These are phyloP conservation scores for Apamea epomidion DNA, from an alignment of 2,888 invertebrate genomes.

Conservation along the genomic window DNA sequence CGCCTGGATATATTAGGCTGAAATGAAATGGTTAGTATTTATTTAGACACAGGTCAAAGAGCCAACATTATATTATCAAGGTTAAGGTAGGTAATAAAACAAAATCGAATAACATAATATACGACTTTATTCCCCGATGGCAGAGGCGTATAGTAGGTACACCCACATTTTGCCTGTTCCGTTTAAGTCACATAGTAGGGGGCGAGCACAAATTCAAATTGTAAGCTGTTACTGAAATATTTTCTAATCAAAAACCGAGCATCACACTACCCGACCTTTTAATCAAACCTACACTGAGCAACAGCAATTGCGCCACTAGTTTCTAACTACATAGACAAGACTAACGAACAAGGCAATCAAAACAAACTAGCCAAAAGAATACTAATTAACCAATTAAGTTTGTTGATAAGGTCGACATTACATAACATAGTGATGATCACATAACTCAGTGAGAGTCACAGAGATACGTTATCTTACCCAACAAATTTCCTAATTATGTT, in stretches of 20 bases:
- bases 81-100: neutral
- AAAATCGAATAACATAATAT: neutral
- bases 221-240: neutral
- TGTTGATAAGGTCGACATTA: constrained; percentile 5
- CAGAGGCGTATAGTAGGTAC: neutral
- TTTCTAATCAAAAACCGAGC: neutral
- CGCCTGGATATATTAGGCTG: neutral
- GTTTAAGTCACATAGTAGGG: neutral
- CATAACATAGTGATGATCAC: constrained; percentile 18
- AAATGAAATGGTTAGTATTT: neutral
- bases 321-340: neutral
- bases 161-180: constrained; percentile 6
- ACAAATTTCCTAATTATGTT: constrained; percentile 29
- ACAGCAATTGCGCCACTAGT: neutral
- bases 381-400: neutral
- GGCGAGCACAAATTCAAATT: neutral
- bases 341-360: neutral
- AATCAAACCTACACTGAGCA: neutral
- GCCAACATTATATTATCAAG: neutral
- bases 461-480: constrained; percentile 3
- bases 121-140: neutral
- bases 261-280: neutral
- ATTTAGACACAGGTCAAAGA: neutral
- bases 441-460: constrained; percentile 1
- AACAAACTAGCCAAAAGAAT: neutral